A percentile compares a stretch with the other conserved stretches of the same genome.
These are phyloP conservation scores for Meiosimyza platycephala DNA, from an alignment of 2,888 invertebrate genomes.

Conservation along the genomic window DNA sequence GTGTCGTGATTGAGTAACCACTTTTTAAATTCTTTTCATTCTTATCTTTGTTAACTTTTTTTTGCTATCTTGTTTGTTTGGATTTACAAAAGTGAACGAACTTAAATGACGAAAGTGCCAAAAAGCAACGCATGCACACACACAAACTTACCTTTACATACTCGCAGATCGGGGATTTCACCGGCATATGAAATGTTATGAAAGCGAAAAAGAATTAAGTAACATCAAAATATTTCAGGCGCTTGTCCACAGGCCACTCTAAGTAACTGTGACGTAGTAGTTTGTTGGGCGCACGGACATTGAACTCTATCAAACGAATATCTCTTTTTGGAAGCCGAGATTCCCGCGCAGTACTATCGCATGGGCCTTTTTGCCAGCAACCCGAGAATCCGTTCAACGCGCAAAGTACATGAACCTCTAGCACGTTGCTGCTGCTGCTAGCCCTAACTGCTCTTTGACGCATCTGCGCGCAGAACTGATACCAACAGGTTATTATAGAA, in stretches of 20 bases:
- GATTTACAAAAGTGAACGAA: conserved; percentile 32
- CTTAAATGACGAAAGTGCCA: conserved; percentile 30
- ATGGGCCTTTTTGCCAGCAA: conserved; percentile 1
- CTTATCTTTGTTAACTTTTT: neutral
- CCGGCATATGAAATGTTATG: neutral
- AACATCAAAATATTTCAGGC: neutral
- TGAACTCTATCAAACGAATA: conserved; percentile 13
- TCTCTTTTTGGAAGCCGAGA: neutral
- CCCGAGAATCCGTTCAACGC: conserved; percentile 4
- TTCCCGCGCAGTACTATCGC: too few relatives aligned
- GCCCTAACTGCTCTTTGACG: neutral
- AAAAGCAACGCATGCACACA: conserved; percentile 38
- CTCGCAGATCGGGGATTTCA: neutral
- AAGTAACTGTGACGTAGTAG: conserved; percentile 19
- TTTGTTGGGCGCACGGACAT: conserved; percentile 3
- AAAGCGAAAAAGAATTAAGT: conserved; percentile 22
- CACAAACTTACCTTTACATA: conserved; percentile 25
- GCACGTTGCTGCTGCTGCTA: neutral
- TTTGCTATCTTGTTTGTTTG: conserved; percentile 16
- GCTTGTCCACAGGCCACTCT: neutral
- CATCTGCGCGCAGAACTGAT: neutral
- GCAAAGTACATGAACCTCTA: conserved; percentile 8
- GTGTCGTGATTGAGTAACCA: too few relatives aligned
- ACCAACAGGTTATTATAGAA: neutral
- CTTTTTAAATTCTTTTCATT: conserved; percentile 14